Conservation (phyloP, 2,113 vertebrate species). For the Amia ocellicauda region DNA sequence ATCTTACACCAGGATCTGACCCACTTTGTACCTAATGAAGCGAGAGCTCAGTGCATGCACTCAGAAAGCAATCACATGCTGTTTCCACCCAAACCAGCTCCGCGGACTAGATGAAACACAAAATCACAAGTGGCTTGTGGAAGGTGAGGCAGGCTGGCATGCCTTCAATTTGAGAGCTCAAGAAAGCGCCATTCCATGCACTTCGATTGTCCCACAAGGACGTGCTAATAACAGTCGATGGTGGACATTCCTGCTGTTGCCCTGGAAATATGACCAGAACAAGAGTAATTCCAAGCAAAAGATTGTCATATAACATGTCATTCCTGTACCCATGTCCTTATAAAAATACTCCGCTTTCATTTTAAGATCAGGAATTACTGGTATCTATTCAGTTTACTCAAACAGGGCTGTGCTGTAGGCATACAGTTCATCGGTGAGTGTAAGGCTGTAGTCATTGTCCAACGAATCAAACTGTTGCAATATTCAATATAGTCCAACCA, state of each 20-base stretch:
- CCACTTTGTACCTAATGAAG: conserved; percentile 23
- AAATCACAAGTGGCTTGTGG: background rate
- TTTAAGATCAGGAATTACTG: too few species aligned
- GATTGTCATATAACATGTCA: conserved; percentile 10
- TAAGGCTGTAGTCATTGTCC: too few species aligned
- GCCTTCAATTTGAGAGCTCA: conserved; percentile 3
- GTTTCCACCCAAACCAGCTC: background rate
- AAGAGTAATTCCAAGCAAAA: conserved; percentile 12
- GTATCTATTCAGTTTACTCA: conserved; percentile 14
- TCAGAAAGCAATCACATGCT: background rate
- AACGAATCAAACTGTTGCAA: too few species aligned
- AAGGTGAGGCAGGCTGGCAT: background rate
- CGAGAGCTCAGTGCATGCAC: background rate
- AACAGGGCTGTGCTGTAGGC: background rate
- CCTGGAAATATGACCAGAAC: background rate
- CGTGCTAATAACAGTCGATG: background rate
- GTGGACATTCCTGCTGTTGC: background rate
- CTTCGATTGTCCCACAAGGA: conserved; percentile 9
- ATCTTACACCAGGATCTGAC: conserved; percentile 41
- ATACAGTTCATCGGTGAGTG: too few species aligned
- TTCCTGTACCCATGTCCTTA: too few species aligned
- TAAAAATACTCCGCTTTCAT: too few species aligned
- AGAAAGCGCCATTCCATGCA: background rate
- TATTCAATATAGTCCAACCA: too few species aligned
- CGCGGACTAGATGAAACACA: background rate